Percentiles rank a stretch among this genome's conserved stretches.
Evolutionary conservation across 2,888 invertebrate species (phyloP).

Genomic region (Agrotis clavis): DNA sequence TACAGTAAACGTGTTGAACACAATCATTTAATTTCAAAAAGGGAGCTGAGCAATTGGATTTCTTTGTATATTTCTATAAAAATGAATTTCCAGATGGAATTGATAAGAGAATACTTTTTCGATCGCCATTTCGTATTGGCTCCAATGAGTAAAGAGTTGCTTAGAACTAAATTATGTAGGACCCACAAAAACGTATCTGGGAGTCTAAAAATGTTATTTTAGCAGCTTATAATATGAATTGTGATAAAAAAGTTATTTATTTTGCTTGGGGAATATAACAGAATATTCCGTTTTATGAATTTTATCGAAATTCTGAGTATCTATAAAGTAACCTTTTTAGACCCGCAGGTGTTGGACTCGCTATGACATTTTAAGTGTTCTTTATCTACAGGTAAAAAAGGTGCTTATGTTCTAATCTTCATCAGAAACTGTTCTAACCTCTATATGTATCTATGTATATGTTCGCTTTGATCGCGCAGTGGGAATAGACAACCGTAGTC

Average conservation of each 20-base stretch:
- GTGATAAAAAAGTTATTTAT: no score
- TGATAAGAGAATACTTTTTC: background rate
- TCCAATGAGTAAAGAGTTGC: no score
- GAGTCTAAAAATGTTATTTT: no score
- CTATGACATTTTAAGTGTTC: background rate
- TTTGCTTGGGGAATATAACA: no score
- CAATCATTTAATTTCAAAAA: background rate
- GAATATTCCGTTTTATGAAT: no score
- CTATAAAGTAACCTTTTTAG: no score
- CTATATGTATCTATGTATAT: slow-evolving; percentile 24
- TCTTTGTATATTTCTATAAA: background rate
- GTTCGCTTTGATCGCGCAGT: slow-evolving; percentile 71
- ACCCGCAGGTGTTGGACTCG: no score
- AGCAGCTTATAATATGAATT: no score
- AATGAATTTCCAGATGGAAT: background rate
- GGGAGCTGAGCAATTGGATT: slow-evolving; percentile 46
- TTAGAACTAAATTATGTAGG: background rate
- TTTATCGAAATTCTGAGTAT: no score
- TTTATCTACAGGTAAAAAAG: background rate
- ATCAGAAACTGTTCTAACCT: background rate
- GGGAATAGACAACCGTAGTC: slow-evolving; percentile 92
- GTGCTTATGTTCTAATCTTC: background rate
- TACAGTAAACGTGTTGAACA: background rate
- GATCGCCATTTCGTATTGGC: background rate
- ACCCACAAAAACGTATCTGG: background rate